Evolutionary conservation across 2,888 invertebrate species (phyloP).

Genomic region (Corythucha ciliata): DNA sequence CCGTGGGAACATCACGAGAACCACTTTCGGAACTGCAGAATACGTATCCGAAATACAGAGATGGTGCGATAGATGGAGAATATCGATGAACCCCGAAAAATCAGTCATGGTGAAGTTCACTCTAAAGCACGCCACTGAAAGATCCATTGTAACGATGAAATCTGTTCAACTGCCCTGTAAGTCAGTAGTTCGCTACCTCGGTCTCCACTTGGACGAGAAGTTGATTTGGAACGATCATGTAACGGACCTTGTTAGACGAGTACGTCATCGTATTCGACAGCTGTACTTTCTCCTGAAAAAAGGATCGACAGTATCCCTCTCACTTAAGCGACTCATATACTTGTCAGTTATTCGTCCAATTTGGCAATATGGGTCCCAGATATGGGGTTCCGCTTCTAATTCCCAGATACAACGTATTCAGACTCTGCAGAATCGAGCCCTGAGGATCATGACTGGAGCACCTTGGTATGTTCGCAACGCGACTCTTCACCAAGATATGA

Average conservation of each 20-base stretch:
- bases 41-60: not conserved
- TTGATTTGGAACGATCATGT: not conserved
- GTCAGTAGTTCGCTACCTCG: constrained; percentile 10
- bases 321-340: not conserved
- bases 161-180: too few species aligned
- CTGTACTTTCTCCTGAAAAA: not conserved
- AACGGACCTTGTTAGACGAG: not conserved
- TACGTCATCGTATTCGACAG: not conserved
- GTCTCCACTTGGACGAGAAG: constrained; percentile 2
- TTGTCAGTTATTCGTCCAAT: not conserved
- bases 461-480: constrained; percentile 8
- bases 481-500: not conserved
- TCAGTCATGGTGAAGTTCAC: constrained; percentile 6
- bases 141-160: constrained; percentile 2
- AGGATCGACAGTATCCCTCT: not conserved
- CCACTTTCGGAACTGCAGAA: not conserved
- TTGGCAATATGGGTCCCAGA: constrained; percentile 10
- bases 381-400: constrained; percentile 2
- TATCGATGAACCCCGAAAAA: constrained; percentile 1
- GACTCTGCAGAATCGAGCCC: constrained; percentile 10
- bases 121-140: too few species aligned
- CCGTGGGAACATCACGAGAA: not conserved
- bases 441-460: constrained; percentile 4
- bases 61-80: constrained; percentile 7
- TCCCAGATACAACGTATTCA: constrained; percentile 4